Evolutionary conservation across 2,797 vertebrate species (phyloP).

Genomic region (Serranus cabrilla): DNA sequence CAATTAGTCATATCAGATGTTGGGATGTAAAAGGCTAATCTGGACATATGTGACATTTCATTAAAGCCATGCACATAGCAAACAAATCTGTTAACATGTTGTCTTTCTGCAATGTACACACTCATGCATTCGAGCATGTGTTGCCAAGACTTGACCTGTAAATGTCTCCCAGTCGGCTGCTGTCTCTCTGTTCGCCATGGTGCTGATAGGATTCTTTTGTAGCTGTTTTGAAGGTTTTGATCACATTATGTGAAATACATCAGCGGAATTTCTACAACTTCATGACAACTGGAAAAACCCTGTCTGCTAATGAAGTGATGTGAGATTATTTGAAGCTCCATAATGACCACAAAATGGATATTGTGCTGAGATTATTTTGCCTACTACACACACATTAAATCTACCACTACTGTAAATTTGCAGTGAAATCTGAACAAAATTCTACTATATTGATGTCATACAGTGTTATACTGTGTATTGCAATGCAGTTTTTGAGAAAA

Average conservation of each 20-base stretch:
- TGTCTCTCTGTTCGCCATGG: not conserved
- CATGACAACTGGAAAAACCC: not conserved
- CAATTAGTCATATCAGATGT: conserved; percentile 22
- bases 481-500: too few relatives aligned
- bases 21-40: not conserved
- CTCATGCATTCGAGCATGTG: not conserved
- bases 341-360: too few relatives aligned
- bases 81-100: conserved; percentile 21
- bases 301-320: not conserved
- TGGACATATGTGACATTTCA: conserved; percentile 11
- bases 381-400: too few relatives aligned
- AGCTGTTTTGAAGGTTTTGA: not conserved
- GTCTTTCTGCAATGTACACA: conserved; percentile 11
- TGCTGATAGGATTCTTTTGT: not conserved
- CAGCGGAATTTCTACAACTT: not conserved
- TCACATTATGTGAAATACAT: not conserved
- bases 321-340: too few relatives aligned
- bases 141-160: conserved; percentile 26
- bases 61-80: not conserved
- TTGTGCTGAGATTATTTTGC: too few relatives aligned
- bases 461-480: too few relatives aligned
- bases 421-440: too few relatives aligned
- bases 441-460: too few relatives aligned
- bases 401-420: too few relatives aligned
- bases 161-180: conserved; percentile 25